A percentile compares a stretch with the other conserved stretches of the same genome.
phyloP scores from a whole-genome alignment of 2,888 invertebrate species.

The Laothoe populi region DNA sequence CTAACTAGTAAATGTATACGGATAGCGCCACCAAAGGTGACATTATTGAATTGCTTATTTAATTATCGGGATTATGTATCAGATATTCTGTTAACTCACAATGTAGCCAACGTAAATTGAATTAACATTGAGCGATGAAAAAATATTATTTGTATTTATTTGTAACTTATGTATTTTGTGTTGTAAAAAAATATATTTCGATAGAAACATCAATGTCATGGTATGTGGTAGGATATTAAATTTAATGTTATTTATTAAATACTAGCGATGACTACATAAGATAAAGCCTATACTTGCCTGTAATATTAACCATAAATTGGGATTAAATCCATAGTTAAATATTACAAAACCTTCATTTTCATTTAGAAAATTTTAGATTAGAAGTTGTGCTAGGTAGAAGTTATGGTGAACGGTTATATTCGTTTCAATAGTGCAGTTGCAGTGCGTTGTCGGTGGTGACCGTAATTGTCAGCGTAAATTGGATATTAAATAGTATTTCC shows the following conservation, averaged over 20 bases:
- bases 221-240: slow-evolving; percentile 31
- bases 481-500: slow-evolving; percentile 63
- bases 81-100: slow-evolving; percentile 48
- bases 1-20: slow-evolving; percentile 76
- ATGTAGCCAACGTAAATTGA: slow-evolving; percentile 34
- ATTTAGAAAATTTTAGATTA: slow-evolving; percentile 65
- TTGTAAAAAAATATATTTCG: slow-evolving; percentile 44
- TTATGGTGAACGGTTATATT: slow-evolving; percentile 6
- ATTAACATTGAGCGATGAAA: slow-evolving; percentile 45
- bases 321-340: slow-evolving; percentile 69
- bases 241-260: slow-evolving; percentile 7
- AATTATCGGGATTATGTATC: slow-evolving; percentile 31
- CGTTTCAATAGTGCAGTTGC: slow-evolving; percentile 21
- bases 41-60: slow-evolving; percentile 57
- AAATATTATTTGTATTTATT: slow-evolving; percentile 50
- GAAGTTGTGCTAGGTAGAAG: slow-evolving; percentile 29
- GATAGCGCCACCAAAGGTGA: slow-evolving; percentile 75
- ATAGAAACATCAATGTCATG: slow-evolving; percentile 69
- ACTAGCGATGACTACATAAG: slow-evolving; percentile 15
- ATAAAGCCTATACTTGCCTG: slow-evolving; percentile 79
- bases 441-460: slow-evolving; percentile 13
- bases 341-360: slow-evolving; percentile 48
- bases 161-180: slow-evolving; percentile 56
- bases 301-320: slow-evolving; percentile 59
- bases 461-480: slow-evolving; percentile 52